Base-by-base conservation (phyloP, 1,140 invertebrate genomes). In the Vanessa tameamea region DNA sequence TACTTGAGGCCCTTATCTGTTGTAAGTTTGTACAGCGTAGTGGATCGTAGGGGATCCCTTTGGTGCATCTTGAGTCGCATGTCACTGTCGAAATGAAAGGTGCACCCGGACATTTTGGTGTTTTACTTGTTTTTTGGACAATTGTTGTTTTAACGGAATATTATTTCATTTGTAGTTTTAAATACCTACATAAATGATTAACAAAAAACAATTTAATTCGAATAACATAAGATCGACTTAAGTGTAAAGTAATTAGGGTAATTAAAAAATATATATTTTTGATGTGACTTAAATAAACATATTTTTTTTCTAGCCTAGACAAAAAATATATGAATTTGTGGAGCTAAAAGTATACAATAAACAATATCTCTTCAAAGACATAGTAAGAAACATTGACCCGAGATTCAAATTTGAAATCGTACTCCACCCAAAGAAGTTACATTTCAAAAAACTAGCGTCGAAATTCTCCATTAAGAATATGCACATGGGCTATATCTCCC, bases 21-120 rank as follows among this genome's bases (percentile, higher is more conserved):
- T 83, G 88, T 88, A 92, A 91, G 90, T 92, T 92, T 92, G 90
- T 92, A 89, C 88, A 92, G 86, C 82, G 87, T 89, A 91, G 89
- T 90, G 88, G 85, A 86, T 89, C 86, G 89, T 89, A 87, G 87
- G 88, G 89, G 86, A 85, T 83, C 84, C 87, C 87, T 89, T 88
- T 82, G 79, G 88, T 88, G 86, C 86, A 92, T 91, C 90, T 92
- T 91, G 87, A 89, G 84, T 81, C 77, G 82, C 73, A 77, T 85
- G 89, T 82, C 66, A 81, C 84, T 59, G 87, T 78, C 53, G 76
- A 82, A 83, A 77, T 75, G 64, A 77, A 79, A 74, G 78, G 78
- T 78, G 74, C 80, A 67, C 66, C 78, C 71, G 69, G 78, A 69
- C 75, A 59, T 80, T 77, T 77, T 67, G 26, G 47, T 72, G 47